These are phyloP conservation scores for Aix galericulata DNA, from an alignment of 2,113 vertebrate genomes.

Conservation along the genomic window DNA sequence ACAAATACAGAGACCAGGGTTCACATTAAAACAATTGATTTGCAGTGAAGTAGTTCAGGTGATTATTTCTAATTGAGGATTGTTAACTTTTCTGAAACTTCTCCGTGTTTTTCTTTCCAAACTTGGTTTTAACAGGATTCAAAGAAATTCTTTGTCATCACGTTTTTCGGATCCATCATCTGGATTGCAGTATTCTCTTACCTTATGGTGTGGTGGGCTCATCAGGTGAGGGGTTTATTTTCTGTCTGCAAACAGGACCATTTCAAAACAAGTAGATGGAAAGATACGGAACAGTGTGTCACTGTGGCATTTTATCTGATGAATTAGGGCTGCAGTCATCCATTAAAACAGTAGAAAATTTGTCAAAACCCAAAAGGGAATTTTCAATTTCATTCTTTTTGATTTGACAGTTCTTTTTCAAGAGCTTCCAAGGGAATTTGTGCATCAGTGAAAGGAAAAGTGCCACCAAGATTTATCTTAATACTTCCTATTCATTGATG, in stretches of 20 bases:
- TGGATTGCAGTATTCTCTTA: constrained; percentile 96
- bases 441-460: neutral
- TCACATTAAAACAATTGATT: neutral
- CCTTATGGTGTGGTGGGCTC: constrained; percentile 99
- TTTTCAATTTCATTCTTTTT: neutral
- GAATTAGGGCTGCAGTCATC: constrained; percentile 23
- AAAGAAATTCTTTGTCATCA: constrained; percentile 85
- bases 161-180: constrained; percentile 91
- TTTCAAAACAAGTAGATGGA: neutral
- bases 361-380: neutral
- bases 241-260: neutral
- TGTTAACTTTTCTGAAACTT: neutral
- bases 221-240: constrained; percentile 86
- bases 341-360: constrained; percentile 7
- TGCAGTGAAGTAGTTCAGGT: neutral
- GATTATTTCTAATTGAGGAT: neutral
- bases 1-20: neutral
- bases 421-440: neutral
- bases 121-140: constrained; percentile 81
- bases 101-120: neutral
- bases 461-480: constrained; percentile 6
- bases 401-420: neutral
- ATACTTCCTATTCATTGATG: neutral
- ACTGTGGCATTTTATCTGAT: neutral
- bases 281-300: neutral